Percentiles rank a stretch among this genome's conserved stretches.
Evolutionary conservation across 1,140 invertebrate species (phyloP).

Genomic region (Batillaria attramentaria): DNA sequence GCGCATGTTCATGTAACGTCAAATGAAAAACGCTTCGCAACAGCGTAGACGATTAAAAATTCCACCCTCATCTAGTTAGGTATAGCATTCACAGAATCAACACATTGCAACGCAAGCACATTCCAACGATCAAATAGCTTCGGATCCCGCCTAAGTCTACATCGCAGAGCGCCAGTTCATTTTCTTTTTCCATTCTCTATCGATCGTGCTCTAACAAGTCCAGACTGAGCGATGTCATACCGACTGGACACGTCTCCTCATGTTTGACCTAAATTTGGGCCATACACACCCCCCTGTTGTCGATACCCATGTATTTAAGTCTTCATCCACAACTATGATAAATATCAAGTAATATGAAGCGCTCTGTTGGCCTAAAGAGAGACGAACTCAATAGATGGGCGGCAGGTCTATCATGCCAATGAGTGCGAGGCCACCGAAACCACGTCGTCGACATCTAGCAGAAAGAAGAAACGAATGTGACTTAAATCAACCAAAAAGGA

Average conservation of each 20-base stretch:
- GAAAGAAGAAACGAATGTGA: conserved; percentile 24
- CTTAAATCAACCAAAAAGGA: not conserved
- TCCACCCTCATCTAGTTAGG: conserved; percentile 2
- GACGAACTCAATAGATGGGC: too few species aligned
- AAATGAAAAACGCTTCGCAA: conserved; percentile 17
- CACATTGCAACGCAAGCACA: conserved; percentile 20
- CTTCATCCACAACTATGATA: not conserved
- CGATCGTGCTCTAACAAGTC: conserved; percentile 31
- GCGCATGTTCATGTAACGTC: conserved; percentile 30
- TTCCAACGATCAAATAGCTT: not conserved
- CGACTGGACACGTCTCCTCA: conserved; percentile 7
- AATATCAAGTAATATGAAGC: not conserved
- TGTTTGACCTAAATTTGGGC: not conserved
- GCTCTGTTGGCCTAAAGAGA: too few species aligned
- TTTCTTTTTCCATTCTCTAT: conserved; percentile 22
- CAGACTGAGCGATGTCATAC: conserved; percentile 21
- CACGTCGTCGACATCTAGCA: conserved; percentile 25
- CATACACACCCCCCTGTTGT: not conserved
- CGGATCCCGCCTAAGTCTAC: not conserved
- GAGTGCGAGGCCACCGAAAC: conserved; percentile 29
- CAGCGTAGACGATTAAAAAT: not conserved
- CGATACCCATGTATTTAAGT: not conserved
- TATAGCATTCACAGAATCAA: not conserved
- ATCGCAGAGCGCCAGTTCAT: not conserved
- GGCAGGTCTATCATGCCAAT: conserved; percentile 21